These are phyloP conservation scores for Notamacropus eugenii DNA, from an alignment of 2,797 vertebrate species.

Conservation along the genomic window DNA sequence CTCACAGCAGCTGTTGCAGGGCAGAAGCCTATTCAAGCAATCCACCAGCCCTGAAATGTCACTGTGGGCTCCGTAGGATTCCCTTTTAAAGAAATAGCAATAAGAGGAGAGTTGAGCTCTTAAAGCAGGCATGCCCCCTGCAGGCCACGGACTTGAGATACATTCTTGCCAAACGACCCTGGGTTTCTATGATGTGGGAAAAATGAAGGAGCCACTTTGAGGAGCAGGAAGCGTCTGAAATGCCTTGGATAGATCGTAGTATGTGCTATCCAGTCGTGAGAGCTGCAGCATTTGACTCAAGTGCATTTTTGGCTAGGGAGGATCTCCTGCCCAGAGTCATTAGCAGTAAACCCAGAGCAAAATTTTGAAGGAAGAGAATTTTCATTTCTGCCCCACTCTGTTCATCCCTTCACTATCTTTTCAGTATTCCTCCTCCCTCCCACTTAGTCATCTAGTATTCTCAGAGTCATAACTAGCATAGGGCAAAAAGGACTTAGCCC, in stretches of 20 bases:
- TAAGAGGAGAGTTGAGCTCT: not conserved
- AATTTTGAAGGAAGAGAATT: not conserved
- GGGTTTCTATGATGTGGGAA: not conserved
- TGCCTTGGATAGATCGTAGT: not conserved
- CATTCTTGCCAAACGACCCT: not conserved
- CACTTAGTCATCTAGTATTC: not conserved
- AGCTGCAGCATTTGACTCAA: not conserved
- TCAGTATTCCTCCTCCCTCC: not conserved
- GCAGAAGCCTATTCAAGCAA: not conserved
- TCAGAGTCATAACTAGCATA: not conserved
- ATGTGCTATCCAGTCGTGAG: not conserved
- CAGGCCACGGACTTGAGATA: slow-evolving; percentile 45
- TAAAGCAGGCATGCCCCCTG: slow-evolving; percentile 76
- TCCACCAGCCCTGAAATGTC: slow-evolving; percentile 44
- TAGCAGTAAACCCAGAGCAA: not conserved
- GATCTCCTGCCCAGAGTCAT: not conserved
- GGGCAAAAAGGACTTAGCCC: not conserved
- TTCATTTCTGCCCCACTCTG: not conserved
- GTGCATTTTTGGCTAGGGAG: not conserved
- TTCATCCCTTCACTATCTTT: not conserved
- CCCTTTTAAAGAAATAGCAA: not conserved
- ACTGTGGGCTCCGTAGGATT: not conserved
- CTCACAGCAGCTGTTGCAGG: not conserved
- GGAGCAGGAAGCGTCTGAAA: not conserved
- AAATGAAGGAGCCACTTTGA: not conserved